Evolutionary conservation across 2,888 invertebrate genomes (phyloP).

Genomic region (Stenurella melanura): DNA sequence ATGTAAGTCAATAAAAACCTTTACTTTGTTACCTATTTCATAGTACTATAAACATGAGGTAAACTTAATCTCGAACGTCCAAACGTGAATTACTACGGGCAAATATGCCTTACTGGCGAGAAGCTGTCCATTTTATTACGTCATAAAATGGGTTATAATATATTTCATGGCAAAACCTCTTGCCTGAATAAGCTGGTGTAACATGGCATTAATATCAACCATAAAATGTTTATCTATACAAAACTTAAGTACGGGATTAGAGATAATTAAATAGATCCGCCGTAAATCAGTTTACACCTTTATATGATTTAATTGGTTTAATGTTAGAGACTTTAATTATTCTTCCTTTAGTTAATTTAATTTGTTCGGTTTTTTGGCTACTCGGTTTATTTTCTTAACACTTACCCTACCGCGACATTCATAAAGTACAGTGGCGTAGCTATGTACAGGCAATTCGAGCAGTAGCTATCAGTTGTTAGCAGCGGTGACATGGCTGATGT

Average conservation of each 20-base stretch:
- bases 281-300: constrained; percentile 20
- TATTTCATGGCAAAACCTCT: constrained; percentile 54
- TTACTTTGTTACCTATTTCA: constrained; percentile 34
- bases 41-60: constrained; percentile 34
- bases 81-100: constrained; percentile 43
- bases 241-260: constrained; percentile 11
- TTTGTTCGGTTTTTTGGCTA: background rate
- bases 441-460: too few species aligned
- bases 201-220: constrained; percentile 26
- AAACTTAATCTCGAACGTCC: constrained; percentile 47
- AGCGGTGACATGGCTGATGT: too few species aligned
- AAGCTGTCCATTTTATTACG: constrained; percentile 54
- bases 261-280: constrained; percentile 20
- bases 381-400: background rate
- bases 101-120: constrained; percentile 29
- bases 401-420: background rate
- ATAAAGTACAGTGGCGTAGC: too few species aligned
- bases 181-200: constrained; percentile 11
- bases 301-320: background rate
- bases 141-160: constrained; percentile 56
- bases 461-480: too few species aligned
- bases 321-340: background rate
- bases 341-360: background rate
- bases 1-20: constrained; percentile 28
- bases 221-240: constrained; percentile 34